These are phyloP conservation scores for Microctonus brassicae DNA, from an alignment of 2,888 invertebrate genomes.

Conservation along the genomic window DNA sequence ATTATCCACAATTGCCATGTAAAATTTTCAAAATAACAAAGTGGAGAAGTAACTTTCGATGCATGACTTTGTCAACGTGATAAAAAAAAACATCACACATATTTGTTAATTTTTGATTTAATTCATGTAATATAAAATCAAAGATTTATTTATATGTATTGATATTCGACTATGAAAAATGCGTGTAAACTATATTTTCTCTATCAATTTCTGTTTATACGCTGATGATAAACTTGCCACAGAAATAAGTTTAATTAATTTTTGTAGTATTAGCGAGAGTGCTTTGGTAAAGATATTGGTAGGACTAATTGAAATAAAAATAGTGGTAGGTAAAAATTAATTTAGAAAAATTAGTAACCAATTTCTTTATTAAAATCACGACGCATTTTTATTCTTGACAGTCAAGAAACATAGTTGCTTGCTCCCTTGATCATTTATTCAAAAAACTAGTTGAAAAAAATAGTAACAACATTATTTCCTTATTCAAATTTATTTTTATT, in stretches of 20 bases:
- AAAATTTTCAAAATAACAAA: constrained; percentile 18
- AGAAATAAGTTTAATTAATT: constrained; percentile 36
- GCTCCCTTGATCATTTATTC: constrained; percentile 19
- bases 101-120: neutral
- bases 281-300: constrained; percentile 4
- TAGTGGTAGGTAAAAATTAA: neutral
- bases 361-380: neutral
- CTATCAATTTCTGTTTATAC: constrained; percentile 44
- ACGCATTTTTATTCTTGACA: constrained; percentile 5
- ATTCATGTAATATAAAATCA: constrained; percentile 10
- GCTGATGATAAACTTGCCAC: constrained; percentile 41
- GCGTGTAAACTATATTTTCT: constrained; percentile 28
- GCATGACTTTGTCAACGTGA: constrained; percentile 44
- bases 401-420: constrained; percentile 39
- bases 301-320: neutral
- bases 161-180: constrained; percentile 33
- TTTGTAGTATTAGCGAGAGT: neutral
- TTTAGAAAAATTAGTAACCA: neutral
- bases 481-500: constrained; percentile 9
- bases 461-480: constrained; percentile 16
- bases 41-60: constrained; percentile 43
- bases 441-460: constrained; percentile 9
- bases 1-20: constrained; percentile 2
- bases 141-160: neutral
- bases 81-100: constrained; percentile 3